Conservation (phyloP, 2,113 vertebrate genomes). For the Labeo catla region DNA sequence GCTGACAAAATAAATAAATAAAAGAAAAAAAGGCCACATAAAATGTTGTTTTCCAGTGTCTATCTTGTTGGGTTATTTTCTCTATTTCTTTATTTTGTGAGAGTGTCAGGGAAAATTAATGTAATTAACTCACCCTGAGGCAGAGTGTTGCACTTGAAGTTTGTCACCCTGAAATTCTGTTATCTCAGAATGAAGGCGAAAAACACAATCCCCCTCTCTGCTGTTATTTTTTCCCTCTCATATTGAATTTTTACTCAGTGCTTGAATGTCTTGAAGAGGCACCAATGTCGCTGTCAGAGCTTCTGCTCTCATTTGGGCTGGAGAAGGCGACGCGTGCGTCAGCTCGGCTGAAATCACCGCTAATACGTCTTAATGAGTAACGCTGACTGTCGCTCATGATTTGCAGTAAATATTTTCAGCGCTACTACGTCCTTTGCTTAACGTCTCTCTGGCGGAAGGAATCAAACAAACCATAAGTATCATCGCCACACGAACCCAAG, state of each 20-base stretch:
- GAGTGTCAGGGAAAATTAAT: slow-evolving; percentile 77
- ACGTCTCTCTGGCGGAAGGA: slow-evolving; percentile 42
- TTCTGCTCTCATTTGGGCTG: slow-evolving; percentile 54
- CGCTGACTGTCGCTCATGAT: slow-evolving; percentile 55
- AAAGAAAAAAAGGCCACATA: slow-evolving; percentile 62
- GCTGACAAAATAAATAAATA: slow-evolving; percentile 75
- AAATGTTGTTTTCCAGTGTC: slow-evolving; percentile 53
- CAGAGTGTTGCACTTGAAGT: slow-evolving; percentile 72
- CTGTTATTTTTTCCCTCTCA: slow-evolving; percentile 61
- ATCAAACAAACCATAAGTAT: slow-evolving; percentile 52
- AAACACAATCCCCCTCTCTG: slow-evolving; percentile 57
- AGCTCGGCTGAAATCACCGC: slow-evolving; percentile 53
- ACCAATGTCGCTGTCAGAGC: slow-evolving; percentile 56
- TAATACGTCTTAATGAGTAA: slow-evolving; percentile 65
- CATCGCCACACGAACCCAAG: slow-evolving; percentile 16
- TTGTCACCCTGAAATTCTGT: slow-evolving; percentile 80
- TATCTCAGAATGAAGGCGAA: slow-evolving; percentile 75
- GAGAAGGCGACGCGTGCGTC: slow-evolving; percentile 45
- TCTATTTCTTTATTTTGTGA: slow-evolving; percentile 68
- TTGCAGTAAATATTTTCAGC: slow-evolving; percentile 58
- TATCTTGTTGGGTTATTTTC: slow-evolving; percentile 54
- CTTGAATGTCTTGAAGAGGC: slow-evolving; percentile 58
- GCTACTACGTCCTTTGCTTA: slow-evolving; percentile 50
- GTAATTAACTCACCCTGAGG: slow-evolving; percentile 78
- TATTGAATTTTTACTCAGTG: slow-evolving; percentile 60